Percentiles rank a stretch among this genome's conserved stretches.
These are phyloP conservation scores for Ophioninae sp. DNA, from an alignment of 2,888 invertebrate genomes.

Conservation along the genomic window DNA sequence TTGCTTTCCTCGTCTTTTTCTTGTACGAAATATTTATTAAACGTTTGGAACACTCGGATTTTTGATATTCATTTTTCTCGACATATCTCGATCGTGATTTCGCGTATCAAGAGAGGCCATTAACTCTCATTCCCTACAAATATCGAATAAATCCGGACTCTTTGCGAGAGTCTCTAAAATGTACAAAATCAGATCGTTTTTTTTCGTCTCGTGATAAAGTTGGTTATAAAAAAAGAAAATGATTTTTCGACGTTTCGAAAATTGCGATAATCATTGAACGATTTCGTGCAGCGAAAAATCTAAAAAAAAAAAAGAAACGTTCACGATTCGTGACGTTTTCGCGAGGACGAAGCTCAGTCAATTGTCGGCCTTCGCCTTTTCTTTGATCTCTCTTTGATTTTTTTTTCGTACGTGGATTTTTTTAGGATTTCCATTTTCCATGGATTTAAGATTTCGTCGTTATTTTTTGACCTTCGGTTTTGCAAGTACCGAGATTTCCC, in stretches of 20 bases:
- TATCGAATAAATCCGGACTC: background rate
- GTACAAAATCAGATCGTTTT: background rate
- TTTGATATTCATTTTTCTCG: slow-evolving; percentile 16
- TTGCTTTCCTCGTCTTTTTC: background rate
- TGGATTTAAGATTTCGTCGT: background rate
- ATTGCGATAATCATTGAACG: slow-evolving; percentile 7
- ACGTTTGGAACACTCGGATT: slow-evolving; percentile 7
- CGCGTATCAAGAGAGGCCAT: background rate
- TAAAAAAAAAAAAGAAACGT: background rate
- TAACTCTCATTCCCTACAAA: background rate
- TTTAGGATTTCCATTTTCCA: slow-evolving; percentile 7
- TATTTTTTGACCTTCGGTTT: background rate
- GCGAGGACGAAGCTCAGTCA: background rate
- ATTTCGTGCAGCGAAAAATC: background rate
- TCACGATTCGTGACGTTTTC: background rate
- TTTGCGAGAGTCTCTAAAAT: no score
- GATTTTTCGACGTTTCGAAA: background rate
- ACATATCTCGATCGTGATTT: background rate
- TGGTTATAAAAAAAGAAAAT: background rate
- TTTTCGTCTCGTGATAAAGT: background rate
- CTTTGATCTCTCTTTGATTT: slow-evolving; percentile 62
- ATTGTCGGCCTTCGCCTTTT: background rate
- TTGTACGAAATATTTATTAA: slow-evolving; percentile 16
- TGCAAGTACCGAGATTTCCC: background rate
- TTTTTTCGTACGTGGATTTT: slow-evolving; percentile 21